A percentile compares a stretch with the other conserved stretches of the same genome.
These are phyloP conservation scores for Silurus glanis DNA, from an alignment of 2,113 vertebrate genomes.

Conservation along the genomic window DNA sequence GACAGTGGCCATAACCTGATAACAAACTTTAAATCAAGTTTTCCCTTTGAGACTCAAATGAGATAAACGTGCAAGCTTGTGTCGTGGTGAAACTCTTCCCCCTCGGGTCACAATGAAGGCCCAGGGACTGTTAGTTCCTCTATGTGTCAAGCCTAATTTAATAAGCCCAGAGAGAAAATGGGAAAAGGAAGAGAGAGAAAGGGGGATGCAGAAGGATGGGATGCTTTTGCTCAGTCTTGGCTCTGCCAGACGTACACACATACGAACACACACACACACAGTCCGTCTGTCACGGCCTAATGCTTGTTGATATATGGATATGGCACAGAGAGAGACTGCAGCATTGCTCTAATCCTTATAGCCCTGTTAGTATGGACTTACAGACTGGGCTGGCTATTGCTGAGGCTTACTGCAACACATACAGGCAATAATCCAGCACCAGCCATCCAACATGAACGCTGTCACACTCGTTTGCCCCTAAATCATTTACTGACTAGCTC, in stretches of 20 bases:
- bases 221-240: conserved; percentile 28
- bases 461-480: conserved; percentile 36
- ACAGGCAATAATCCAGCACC: conserved; percentile 42
- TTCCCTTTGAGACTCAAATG: conserved; percentile 48
- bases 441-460: conserved; percentile 21
- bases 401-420: conserved; percentile 43
- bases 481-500: conserved; percentile 33
- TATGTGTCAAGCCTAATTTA: conserved; percentile 46
- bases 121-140: conserved; percentile 46
- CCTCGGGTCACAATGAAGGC: conserved; percentile 47
- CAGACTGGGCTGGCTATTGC: conserved; percentile 25
- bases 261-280: conserved; percentile 40
- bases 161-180: conserved; percentile 41
- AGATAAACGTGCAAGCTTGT: conserved; percentile 45
- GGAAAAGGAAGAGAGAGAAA: conserved; percentile 9
- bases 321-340: conserved; percentile 47
- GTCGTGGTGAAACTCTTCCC: conserved; percentile 36
- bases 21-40: conserved; percentile 53
- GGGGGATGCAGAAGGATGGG: conserved; percentile 43
- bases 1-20: conserved; percentile 42
- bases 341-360: conserved; percentile 50
- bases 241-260: conserved; percentile 21
- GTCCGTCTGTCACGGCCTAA: conserved; percentile 49
- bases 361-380: conserved; percentile 46
- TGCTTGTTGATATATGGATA: conserved; percentile 58